Evolutionary conservation across 2,113 vertebrate genomes (phyloP).

Genomic region (Apeltes quadracus): DNA sequence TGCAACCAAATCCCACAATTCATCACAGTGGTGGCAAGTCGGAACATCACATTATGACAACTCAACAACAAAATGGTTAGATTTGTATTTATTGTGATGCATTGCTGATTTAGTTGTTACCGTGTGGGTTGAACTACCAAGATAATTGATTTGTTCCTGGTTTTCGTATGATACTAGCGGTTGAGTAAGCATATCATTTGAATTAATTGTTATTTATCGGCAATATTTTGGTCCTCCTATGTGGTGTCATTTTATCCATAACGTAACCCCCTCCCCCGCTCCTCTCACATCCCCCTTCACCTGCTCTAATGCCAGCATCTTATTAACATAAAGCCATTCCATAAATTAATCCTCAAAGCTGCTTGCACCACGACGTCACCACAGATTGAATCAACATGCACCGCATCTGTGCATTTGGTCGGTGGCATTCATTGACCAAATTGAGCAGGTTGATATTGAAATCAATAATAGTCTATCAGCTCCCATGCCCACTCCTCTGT

Average conservation of each 20-base stretch:
- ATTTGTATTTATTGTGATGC: neutral
- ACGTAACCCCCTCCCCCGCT: too few species aligned
- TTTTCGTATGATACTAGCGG: neutral
- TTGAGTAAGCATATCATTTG: neutral
- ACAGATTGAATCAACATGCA: constrained; percentile 2
- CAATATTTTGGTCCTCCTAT: neutral
- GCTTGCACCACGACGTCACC: constrained; percentile 20
- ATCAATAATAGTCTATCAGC: constrained; percentile 33
- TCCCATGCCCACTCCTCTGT: constrained; percentile 20
- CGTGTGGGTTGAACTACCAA: neutral
- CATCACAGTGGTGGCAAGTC: constrained; percentile 20
- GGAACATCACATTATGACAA: constrained; percentile 28
- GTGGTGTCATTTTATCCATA: neutral
- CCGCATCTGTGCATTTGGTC: constrained; percentile 13
- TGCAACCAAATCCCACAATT: constrained; percentile 30
- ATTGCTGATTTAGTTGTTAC: constrained; percentile 26
- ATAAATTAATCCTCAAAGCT: constrained; percentile 14
- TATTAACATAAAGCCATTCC: constrained; percentile 15
- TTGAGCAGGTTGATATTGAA: constrained; percentile 5
- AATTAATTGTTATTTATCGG: neutral
- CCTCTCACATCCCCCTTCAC: constrained; percentile 6
- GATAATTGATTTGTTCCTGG: constrained; percentile 12
- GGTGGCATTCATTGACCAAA: neutral
- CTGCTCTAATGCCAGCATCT: neutral
- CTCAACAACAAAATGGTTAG: neutral